These are phyloP conservation scores for Apteryx mantelli DNA, from an alignment of 2,113 vertebrate genomes.

Conservation along the genomic window DNA sequence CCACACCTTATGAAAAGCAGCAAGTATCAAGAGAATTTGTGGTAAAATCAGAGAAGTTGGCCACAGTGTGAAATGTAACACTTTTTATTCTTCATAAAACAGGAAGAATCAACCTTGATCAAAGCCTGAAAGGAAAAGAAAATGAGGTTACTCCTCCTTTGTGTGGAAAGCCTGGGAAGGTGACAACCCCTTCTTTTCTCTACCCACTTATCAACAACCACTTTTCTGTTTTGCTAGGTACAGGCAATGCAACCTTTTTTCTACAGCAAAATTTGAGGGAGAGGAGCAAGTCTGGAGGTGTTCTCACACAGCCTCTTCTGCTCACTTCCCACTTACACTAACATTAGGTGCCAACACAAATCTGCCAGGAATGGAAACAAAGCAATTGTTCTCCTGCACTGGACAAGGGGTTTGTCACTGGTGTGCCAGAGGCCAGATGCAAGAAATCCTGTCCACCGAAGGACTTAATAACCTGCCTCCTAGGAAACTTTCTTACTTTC, in stretches of 20 bases:
- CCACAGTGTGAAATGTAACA: background rate
- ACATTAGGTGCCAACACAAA: background rate
- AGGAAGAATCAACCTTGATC: background rate
- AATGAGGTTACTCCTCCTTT: background rate
- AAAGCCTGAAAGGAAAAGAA: background rate
- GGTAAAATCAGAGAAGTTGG: background rate
- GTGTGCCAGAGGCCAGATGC: background rate
- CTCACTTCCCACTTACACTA: background rate
- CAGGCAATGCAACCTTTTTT: background rate
- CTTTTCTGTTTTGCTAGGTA: background rate
- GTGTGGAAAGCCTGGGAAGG: background rate
- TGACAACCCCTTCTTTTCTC: background rate
- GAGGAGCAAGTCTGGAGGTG: background rate
- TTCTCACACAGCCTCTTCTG: background rate
- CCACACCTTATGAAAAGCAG: background rate
- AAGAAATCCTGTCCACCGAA: background rate
- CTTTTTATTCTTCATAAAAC: fast-evolving
- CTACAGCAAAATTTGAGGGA: background rate
- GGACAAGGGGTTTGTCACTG: background rate
- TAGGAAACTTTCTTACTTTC: background rate
- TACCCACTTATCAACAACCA: background rate
- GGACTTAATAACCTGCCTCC: background rate
- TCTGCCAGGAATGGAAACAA: background rate
- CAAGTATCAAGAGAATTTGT: background rate
- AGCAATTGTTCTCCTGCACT: background rate